phyloP scores from a whole-genome alignment of 1,140 invertebrate genomes.

The Meloidogyne hapla region DNA sequence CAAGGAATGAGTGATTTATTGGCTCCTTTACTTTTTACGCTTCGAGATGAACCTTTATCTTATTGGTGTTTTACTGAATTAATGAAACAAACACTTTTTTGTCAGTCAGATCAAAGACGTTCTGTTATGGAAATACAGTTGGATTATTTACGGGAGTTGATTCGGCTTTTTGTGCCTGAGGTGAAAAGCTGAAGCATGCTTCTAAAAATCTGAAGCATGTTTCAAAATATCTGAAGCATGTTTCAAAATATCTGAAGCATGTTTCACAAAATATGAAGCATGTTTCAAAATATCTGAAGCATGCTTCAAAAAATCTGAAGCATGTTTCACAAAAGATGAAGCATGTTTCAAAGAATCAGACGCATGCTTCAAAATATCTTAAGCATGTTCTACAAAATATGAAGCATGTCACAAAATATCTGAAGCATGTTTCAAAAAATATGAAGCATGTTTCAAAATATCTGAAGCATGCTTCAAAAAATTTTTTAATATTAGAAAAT shows the following conservation, averaged over 20 bases:
- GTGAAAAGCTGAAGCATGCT: neutral
- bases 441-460: no score
- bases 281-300: no score
- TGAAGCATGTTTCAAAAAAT: no score
- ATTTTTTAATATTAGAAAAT: slow-evolving; percentile 71
- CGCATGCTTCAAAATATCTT: no score
- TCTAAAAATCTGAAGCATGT: no score
- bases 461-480: no score
- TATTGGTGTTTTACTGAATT: slow-evolving; percentile 91
- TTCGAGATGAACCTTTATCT: slow-evolving; percentile 82
- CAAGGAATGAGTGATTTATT: slow-evolving; percentile 85
- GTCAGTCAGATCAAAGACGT: slow-evolving; percentile 80
- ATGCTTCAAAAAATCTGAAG: neutral
- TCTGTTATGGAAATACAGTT: slow-evolving; percentile 81
- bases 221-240: no score
- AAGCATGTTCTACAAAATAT: no score
- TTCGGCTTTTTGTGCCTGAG: slow-evolving; percentile 80
- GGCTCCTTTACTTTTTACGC: slow-evolving; percentile 80
- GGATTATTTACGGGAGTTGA: slow-evolving; percentile 80
- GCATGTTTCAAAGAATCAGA: no score
- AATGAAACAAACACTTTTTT: slow-evolving; percentile 84
- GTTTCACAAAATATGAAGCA: no score
- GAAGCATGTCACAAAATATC: no score
- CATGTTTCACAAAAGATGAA: no score
- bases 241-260: neutral